Evolutionary conservation across 1,140 invertebrate species (phyloP), one percentile per base, ranked within the genome.

Genomic region (Schlechtendalia chinensis): DNA sequence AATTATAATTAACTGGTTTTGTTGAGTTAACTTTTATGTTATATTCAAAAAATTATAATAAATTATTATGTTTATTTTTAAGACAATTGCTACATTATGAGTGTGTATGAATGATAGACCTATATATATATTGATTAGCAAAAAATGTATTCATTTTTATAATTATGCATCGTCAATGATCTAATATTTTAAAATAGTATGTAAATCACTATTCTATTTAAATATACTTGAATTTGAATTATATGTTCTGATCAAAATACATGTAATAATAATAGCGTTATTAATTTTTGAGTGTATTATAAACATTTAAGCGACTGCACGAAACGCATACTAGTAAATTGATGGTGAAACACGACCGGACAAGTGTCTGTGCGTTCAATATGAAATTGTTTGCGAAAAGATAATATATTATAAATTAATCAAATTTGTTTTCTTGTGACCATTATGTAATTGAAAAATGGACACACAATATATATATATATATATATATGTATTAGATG

Each of bases 61-160:
- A n/a, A 39, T 65, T 39, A 39, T 67, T 67, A n/a, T 39, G 32
- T 67, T 67, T 67, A 29, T 67, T 67, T 67, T 67, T 67, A 67
- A 67, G 63, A 67, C 29, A 39, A 32, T 39, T 67, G 39, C 22
- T 67, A 67, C 63, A 4, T n/a, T 39, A 67, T 39, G 32, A 19
- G 32, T 67, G 32, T 67, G n/a, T n/a, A n/a, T n/a, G n/a, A n/a
- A 67, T 67, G 11, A 67, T 67, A 67, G 63, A 67, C 63, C 63
- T 67, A 67, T 67, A n/a, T n/a, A n/a, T n/a, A n/a, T n/a, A 67
- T 67, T 12, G 63, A 67, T 67, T 67, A 67, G 63, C 19, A 67
- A 65, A 54, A 54, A 67, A 67, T 67, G 63, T 67, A 67, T 67
- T 67, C 10, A 39, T 45, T 67, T n/a, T 67, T 22, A 67, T 39